A percentile compares a stretch with the other conserved stretches of the same genome.
These are phyloP conservation scores for Bellardia bayeri DNA, from an alignment of 2,888 invertebrate species.

Conservation along the genomic window DNA sequence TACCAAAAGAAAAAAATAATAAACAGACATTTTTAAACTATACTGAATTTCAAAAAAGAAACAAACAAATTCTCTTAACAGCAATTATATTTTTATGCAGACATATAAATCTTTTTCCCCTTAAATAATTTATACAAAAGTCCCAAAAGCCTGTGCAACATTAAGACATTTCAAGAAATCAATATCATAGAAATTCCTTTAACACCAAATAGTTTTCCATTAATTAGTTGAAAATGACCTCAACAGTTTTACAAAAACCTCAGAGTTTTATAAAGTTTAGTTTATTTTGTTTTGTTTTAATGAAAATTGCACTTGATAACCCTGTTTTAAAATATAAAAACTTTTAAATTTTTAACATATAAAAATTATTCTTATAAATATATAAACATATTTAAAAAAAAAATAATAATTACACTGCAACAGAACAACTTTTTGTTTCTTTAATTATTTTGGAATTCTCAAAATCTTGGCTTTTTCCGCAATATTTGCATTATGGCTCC, in stretches of 20 bases:
- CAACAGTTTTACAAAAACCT: neutral
- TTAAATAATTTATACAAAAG: constrained; percentile 9
- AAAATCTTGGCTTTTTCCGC: constrained; percentile 62
- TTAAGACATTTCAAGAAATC: constrained; percentile 35
- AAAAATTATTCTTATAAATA: constrained; percentile 13
- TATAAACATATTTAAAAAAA: no score
- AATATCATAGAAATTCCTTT: constrained; percentile 27
- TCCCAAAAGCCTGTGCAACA: constrained; percentile 55
- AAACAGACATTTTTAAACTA: constrained; percentile 20
- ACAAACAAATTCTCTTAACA: constrained; percentile 12
- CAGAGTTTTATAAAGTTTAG: no score
- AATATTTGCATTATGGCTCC: constrained; percentile 65
- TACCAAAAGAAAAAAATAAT: constrained; percentile 6
- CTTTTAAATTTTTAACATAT: constrained; percentile 20
- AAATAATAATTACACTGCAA: constrained; percentile 42
- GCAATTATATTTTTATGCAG: constrained; percentile 26
- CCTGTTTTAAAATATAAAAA: neutral
- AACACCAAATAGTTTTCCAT: neutral
- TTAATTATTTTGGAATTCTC: constrained; percentile 16
- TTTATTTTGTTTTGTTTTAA: constrained; percentile 25
- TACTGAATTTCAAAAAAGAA: neutral
- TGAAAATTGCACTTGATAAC: constrained; percentile 53
- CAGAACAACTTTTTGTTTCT: constrained; percentile 16
- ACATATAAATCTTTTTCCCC: constrained; percentile 12
- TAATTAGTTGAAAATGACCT: constrained; percentile 1